Evolutionary conservation across 2,797 vertebrate species (phyloP), one percentile per base, ranked within the genome.

Genomic region (Tokudaia tokunoshimensis): DNA sequence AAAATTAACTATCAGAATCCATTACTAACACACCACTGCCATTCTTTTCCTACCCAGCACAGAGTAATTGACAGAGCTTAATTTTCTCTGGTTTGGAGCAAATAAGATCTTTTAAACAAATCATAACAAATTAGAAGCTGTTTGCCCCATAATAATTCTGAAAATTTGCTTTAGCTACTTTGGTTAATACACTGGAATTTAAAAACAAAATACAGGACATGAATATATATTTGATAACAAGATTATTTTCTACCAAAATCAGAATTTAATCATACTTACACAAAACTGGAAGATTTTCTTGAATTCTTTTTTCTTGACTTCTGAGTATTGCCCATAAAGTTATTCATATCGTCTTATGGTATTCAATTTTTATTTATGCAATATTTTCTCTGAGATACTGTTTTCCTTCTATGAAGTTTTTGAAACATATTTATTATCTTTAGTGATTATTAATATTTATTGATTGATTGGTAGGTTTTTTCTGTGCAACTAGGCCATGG

Each of bases 361-460:
- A 34, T 75, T 91, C 76, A 96, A 24, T n/a, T 91, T 80, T 96
- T 74, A 72, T 95, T 92, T 74, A 91, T 76, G 63, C 63, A 65
- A n/a, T 22, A 59, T 85, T 94, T 85, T 78, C 74, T 92, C 31
- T 88, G 75, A 82, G 74, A 31, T 50, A 41, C 74, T 79, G 24
- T 50, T 75, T 34, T 76, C 65, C 65, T 91, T 81, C 82, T 74
- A 34, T 90, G 15, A 78, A 37, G 26, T 57, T 89, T 84, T 34
- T 19, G 9, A 72, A 83, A 85, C 19, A 84, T 72, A 67, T 59
- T 63, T 86, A 12, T 91, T 86, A 37, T n/a, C 14, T 47, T 13
- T 20, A 79, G 22, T 50, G 67, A 55, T n/a, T 17, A 50, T 24
- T 76, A 11, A 12, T 41, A 59, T 44, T 72, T 7, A 82, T 29